These are phyloP conservation scores for Yponomeuta malinellus DNA, from an alignment of 2,888 invertebrate species.

Conservation along the genomic window DNA sequence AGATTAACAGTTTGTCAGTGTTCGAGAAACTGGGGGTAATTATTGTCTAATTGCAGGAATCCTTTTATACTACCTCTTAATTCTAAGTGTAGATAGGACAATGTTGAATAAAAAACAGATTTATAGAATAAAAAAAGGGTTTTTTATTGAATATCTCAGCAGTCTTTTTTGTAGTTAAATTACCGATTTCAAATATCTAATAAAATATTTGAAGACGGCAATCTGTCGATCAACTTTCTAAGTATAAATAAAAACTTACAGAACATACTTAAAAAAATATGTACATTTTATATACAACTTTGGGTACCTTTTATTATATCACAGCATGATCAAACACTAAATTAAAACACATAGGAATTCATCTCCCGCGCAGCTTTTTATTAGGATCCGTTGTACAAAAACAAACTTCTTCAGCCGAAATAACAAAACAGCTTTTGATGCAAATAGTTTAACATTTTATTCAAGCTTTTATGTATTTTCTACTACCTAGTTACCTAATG, in stretches of 20 bases:
- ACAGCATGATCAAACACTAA: background rate
- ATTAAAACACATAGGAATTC: conserved; percentile 1
- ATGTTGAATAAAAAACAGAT: conserved; percentile 13
- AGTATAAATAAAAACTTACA: background rate
- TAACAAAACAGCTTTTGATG: conserved; percentile 6
- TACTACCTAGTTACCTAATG: background rate
- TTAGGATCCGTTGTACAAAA: conserved; percentile 7
- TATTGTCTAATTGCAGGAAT: too few relatives aligned
- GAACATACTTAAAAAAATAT: conserved; percentile 1
- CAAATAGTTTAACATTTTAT: conserved; percentile 6
- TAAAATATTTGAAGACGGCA: background rate
- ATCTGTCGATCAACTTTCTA: background rate
- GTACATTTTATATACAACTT: background rate
- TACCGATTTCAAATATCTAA: background rate
- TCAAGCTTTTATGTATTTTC: background rate
- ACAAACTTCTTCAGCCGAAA: conserved; percentile 1
- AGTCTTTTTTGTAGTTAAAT: background rate
- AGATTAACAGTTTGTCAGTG: too few relatives aligned
- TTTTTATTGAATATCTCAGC: background rate
- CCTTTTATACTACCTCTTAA: too few relatives aligned
- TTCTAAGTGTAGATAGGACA: background rate
- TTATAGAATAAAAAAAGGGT: conserved; percentile 4
- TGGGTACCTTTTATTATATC: background rate
- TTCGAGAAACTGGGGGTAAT: too few relatives aligned
- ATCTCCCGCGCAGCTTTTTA: conserved; percentile 8